A percentile compares a stretch with the other conserved stretches of the same genome.
Evolutionary conservation across 2,797 vertebrate genomes (phyloP).

Genomic region (Pangasius djambal): DNA sequence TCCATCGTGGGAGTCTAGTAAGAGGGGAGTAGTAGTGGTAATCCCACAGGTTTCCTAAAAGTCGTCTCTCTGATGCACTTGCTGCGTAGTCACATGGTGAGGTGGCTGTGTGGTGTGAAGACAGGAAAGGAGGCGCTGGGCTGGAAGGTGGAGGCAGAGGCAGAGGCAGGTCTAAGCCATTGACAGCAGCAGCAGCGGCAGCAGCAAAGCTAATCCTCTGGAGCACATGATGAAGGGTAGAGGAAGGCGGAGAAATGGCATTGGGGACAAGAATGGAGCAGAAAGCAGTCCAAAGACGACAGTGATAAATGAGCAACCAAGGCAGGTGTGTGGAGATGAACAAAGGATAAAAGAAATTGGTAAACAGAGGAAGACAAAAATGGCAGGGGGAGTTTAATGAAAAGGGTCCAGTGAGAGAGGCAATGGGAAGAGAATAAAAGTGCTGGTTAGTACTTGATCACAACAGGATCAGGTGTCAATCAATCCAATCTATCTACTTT

Average conservation of each 20-base stretch:
- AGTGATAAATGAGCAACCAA: constrained; percentile 9
- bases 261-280: neutral
- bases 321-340: neutral
- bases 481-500: constrained; percentile 16
- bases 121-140: constrained; percentile 57
- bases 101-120: constrained; percentile 32
- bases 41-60: constrained; percentile 36
- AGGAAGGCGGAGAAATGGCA: neutral
- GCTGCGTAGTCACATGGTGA: constrained; percentile 40
- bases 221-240: constrained; percentile 14
- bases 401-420: constrained; percentile 22
- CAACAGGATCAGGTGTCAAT: constrained; percentile 44
- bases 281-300: neutral
- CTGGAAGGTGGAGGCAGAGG: constrained; percentile 70
- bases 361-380: constrained; percentile 20
- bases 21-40: constrained; percentile 18
- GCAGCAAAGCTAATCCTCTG: constrained; percentile 71
- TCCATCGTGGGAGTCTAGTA: constrained; percentile 10
- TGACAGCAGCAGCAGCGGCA: constrained; percentile 58
- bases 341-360: neutral
- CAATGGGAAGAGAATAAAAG: constrained; percentile 65
- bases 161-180: constrained; percentile 64
- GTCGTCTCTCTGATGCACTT: constrained; percentile 33
- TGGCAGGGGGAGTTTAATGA: neutral
- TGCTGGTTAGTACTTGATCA: constrained; percentile 71